Conservation (phyloP, 2,113 vertebrate species). For the Dendropsophus ebraccatus region DNA sequence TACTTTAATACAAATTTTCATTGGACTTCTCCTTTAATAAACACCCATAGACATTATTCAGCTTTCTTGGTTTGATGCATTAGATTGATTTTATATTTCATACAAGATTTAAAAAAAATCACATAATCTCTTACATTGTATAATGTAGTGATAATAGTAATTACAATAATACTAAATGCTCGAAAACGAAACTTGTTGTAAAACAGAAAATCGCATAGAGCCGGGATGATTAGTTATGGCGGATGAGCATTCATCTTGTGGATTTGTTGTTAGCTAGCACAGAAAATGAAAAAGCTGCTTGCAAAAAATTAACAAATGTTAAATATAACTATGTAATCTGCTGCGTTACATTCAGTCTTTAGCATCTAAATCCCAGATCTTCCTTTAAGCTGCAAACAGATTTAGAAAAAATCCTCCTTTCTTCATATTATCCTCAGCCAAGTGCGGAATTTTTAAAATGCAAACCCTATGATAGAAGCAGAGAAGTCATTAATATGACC, state of each 20-base stretch:
- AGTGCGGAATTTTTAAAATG: conserved; percentile 78
- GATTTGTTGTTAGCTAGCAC: conserved; percentile 58
- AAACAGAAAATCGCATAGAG: conserved; percentile 3
- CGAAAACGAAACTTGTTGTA: not conserved
- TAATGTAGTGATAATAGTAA: conserved; percentile 21
- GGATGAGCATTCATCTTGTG: conserved; percentile 62
- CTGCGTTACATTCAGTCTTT: conserved; percentile 74
- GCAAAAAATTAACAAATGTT: conserved; percentile 37
- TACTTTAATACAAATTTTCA: no score
- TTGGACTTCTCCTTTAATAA: not conserved
- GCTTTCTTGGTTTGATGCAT: not conserved
- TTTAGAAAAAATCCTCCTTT: conserved; percentile 53
- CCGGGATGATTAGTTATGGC: conserved; percentile 59
- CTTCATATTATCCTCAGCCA: conserved; percentile 73
- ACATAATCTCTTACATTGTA: not conserved
- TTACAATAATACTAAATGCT: conserved; percentile 26
- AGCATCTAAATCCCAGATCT: conserved; percentile 78
- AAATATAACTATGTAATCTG: conserved; percentile 68
- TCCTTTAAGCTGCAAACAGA: conserved; percentile 69
- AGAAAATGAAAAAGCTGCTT: conserved; percentile 60
- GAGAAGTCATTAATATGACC: not conserved
- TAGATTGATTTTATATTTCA: not conserved
- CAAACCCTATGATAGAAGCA: conserved; percentile 72
- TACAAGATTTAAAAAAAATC: not conserved
- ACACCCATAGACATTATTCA: not conserved